A percentile compares a stretch with the other conserved stretches of the same genome.
Evolutionary conservation across 2,113 vertebrate species (phyloP).

Genomic region (Mormyrus iriodes): DNA sequence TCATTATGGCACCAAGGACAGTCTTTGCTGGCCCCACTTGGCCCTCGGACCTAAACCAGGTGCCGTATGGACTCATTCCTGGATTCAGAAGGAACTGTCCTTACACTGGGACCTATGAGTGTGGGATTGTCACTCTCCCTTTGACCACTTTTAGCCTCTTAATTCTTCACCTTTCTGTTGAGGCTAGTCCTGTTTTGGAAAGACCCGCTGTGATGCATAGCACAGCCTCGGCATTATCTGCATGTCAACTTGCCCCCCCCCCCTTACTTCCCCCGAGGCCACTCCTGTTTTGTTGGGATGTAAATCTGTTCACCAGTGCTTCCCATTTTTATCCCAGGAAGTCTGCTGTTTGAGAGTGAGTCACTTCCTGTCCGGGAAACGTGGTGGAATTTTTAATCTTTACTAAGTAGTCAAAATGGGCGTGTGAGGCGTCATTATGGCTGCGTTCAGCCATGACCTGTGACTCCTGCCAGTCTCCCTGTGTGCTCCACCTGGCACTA

Average conservation of each 20-base stretch:
- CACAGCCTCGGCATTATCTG: background rate
- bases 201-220: background rate
- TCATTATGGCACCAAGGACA: background rate
- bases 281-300: background rate
- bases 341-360: background rate
- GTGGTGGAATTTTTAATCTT: background rate
- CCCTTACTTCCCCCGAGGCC: background rate
- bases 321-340: background rate
- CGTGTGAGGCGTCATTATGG: background rate
- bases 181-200: background rate
- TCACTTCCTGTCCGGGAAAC: background rate
- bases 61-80: background rate
- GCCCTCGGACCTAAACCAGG: background rate
- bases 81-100: background rate
- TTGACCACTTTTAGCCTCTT: background rate
- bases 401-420: too few species aligned
- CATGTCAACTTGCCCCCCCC: background rate
- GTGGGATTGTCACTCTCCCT: too few species aligned
- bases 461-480: background rate
- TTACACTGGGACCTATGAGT: background rate
- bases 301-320: background rate
- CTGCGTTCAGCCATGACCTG: background rate
- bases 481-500: rapidly evolving
- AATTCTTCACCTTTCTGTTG: background rate
- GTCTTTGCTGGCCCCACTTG: background rate